Conservation (phyloP, 2,888 invertebrate genomes). For the Adela reaumurella region DNA sequence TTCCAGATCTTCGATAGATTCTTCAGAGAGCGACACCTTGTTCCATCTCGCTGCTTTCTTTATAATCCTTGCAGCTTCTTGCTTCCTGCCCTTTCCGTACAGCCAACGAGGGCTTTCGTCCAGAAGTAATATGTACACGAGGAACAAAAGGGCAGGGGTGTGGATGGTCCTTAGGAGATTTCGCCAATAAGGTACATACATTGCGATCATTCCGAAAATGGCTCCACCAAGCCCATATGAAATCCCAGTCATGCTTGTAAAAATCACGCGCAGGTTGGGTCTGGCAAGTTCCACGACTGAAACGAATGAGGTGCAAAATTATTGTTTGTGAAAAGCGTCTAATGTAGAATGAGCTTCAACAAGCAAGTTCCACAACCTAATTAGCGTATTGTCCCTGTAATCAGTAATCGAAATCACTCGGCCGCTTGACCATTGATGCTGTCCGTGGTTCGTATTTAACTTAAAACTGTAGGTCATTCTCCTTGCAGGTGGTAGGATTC, state of each 20-base stretch:
- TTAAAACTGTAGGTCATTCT: too few relatives aligned
- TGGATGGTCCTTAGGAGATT: constrained; percentile 61
- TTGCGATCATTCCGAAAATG: constrained; percentile 64
- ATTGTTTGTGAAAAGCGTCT: too few relatives aligned
- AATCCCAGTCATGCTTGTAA: constrained; percentile 39
- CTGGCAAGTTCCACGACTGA: constrained; percentile 38
- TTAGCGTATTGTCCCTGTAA: too few relatives aligned
- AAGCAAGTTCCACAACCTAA: too few relatives aligned
- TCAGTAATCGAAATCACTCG: too few relatives aligned
- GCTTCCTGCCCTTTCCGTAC: constrained; percentile 56
- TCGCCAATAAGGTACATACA: constrained; percentile 66
- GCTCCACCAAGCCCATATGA: constrained; percentile 63
- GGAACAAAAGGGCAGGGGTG: constrained; percentile 62
- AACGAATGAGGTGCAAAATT: too few relatives aligned
- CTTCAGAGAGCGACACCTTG: constrained; percentile 46
- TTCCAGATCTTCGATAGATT: constrained; percentile 26
- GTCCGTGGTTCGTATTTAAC: too few relatives aligned
- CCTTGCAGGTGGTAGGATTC: too few relatives aligned
- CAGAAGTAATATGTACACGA: constrained; percentile 64
- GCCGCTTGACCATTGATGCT: too few relatives aligned
- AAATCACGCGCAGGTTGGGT: constrained; percentile 33
- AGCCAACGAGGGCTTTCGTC: constrained; percentile 79
- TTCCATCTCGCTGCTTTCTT: constrained; percentile 62
- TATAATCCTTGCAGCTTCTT: constrained; percentile 56
- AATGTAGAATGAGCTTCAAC: too few relatives aligned